A percentile compares a stretch with the other conserved stretches of the same genome.
Conservation (phyloP, 2,797 vertebrate species). For the Chelmon rostratus region DNA sequence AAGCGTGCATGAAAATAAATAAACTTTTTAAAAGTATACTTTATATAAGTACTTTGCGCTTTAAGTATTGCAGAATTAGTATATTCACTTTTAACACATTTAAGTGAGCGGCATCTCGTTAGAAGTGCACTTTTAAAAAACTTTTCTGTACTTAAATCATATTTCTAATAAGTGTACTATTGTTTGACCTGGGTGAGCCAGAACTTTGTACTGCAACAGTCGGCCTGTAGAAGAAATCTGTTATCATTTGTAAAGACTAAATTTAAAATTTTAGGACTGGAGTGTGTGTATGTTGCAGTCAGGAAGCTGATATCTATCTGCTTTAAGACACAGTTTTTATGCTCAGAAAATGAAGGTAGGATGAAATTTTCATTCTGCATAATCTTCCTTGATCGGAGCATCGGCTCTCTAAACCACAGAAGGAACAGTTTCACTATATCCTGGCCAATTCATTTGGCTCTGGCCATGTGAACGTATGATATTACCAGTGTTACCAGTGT, state of each 20-base stretch:
- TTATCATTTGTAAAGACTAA: neutral
- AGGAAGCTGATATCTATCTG: neutral
- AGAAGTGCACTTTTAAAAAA: no score
- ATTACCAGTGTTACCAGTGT: neutral
- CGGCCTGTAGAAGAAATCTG: neutral
- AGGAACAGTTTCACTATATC: neutral
- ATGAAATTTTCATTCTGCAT: neutral
- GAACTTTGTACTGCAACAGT: neutral
- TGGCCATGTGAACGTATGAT: conserved; percentile 15
- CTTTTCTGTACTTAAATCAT: no score
- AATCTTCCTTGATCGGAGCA: neutral
- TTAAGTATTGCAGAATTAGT: no score
- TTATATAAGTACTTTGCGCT: no score
- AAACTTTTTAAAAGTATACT: no score
- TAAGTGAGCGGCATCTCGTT: no score
- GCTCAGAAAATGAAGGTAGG: neutral
- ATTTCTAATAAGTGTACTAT: no score
- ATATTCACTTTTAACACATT: no score
- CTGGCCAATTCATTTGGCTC: neutral
- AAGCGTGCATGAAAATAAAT: no score
- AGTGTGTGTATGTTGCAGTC: neutral
- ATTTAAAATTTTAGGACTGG: neutral
- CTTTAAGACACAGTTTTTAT: neutral
- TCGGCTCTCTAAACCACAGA: neutral
- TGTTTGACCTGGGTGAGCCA: neutral